Evolutionary conservation across 2,797 vertebrate species (phyloP).

Genomic region (Hydrocynus forskahlii): DNA sequence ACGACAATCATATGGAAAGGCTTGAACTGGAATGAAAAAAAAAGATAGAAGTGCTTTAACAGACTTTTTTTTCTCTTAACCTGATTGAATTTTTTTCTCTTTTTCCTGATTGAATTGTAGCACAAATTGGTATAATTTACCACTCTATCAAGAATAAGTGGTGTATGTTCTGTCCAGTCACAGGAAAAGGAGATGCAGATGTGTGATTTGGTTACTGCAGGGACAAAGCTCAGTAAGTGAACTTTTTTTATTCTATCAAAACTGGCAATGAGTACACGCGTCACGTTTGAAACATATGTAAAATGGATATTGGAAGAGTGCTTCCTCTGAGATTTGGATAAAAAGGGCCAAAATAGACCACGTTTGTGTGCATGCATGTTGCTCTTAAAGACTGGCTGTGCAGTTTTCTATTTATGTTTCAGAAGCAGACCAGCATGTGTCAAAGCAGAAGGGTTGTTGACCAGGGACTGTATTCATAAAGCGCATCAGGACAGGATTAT

Average conservation of each 20-base stretch:
- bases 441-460: background rate
- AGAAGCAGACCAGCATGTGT: background rate
- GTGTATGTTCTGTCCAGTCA: slow-evolving; percentile 12
- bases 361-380: background rate
- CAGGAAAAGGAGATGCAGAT: background rate
- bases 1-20: background rate
- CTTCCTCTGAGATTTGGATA: background rate
- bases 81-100: too few species aligned
- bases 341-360: background rate
- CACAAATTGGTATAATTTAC: background rate
- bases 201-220: background rate
- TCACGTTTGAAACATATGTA: background rate
- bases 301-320: background rate
- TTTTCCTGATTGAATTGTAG: background rate
- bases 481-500: background rate
- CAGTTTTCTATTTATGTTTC: background rate
- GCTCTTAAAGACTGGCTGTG: background rate
- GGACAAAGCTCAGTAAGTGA: background rate
- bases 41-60: background rate
- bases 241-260: background rate
- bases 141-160: slow-evolving; percentile 10
- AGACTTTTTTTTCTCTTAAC: background rate
- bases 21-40: background rate
- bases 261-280: background rate
- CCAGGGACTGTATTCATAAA: background rate